Conservation (phyloP, 2,888 invertebrate species). For the Rhagonycha fulva region DNA sequence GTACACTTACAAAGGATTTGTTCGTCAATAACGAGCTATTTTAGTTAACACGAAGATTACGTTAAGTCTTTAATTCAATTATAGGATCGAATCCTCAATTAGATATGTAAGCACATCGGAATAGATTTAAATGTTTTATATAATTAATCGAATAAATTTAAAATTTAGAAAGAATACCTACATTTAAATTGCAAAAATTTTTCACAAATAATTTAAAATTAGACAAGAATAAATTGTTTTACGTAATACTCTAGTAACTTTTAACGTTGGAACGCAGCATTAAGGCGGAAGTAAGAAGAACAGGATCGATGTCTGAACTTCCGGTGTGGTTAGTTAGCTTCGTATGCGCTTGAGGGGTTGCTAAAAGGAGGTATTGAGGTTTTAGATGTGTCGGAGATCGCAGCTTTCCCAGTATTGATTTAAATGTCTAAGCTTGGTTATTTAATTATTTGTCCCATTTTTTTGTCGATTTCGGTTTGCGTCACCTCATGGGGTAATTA, state of each 20-base stretch:
- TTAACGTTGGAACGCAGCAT: conserved; percentile 17
- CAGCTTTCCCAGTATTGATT: not conserved
- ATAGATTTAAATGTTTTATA: not conserved
- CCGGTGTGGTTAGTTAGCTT: conserved; percentile 38
- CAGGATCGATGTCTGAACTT: conserved; percentile 38
- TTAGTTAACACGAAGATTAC: conserved; percentile 16
- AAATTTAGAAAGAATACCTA: not conserved
- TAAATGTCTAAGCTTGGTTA: not conserved
- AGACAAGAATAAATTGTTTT: not conserved
- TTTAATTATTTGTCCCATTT: not conserved
- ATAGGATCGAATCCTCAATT: not conserved
- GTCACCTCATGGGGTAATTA: not conserved
- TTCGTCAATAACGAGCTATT: not conserved
- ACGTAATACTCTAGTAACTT: conserved; percentile 2
- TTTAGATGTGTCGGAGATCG: not conserved
- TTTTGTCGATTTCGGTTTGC: not conserved
- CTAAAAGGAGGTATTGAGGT: conserved; percentile 17
- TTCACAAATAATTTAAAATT: not conserved
- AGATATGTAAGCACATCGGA: not conserved
- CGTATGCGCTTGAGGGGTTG: conserved; percentile 31
- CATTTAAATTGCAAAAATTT: not conserved
- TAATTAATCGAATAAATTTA: not conserved
- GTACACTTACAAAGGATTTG: not conserved
- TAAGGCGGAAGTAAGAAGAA: conserved; percentile 34
- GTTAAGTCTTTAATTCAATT: conserved; percentile 21